A percentile compares a stretch with the other conserved stretches of the same genome.
Conservation (phyloP, 2,797 vertebrate species). For the Mus caroli region DNA sequence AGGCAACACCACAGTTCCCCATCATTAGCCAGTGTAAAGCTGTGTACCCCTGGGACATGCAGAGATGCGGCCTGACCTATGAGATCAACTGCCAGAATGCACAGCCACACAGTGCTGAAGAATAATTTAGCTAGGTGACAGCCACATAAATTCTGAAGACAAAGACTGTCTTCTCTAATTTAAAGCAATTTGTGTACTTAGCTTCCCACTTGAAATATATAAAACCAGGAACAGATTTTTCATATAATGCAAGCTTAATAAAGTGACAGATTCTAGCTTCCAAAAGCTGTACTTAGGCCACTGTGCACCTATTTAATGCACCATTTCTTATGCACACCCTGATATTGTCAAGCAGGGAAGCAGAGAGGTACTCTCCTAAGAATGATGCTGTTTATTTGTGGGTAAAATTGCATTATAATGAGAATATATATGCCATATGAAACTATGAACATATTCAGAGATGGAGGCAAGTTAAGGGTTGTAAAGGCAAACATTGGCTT, state of each 20-base stretch:
- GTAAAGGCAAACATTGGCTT: not conserved
- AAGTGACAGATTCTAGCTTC: slow-evolving; percentile 15
- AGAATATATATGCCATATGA: not conserved
- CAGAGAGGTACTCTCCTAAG: not conserved
- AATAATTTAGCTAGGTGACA: slow-evolving; percentile 56
- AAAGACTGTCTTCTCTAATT: slow-evolving; percentile 51
- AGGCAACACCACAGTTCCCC: not conserved
- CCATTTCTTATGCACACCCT: not conserved
- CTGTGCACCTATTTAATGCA: not conserved
- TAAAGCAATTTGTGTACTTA: slow-evolving; percentile 52
- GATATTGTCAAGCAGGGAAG: not conserved
- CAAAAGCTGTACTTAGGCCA: slow-evolving; percentile 27
- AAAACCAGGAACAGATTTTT: slow-evolving; percentile 55
- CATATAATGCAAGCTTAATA: not conserved
- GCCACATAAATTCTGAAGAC: slow-evolving; percentile 60
- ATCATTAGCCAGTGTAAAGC: not conserved
- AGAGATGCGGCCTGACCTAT: not conserved
- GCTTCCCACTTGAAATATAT: slow-evolving; percentile 47
- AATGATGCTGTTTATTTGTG: not conserved
- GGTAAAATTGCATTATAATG: not conserved
- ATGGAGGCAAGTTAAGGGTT: not conserved
- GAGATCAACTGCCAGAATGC: slow-evolving; percentile 22
- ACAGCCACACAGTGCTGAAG: not conserved
- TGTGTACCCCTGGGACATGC: no score
- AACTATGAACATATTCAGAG: not conserved